Evolutionary conservation across 2,113 vertebrate genomes (phyloP).

Genomic region (Leucoraja erinaceus): DNA sequence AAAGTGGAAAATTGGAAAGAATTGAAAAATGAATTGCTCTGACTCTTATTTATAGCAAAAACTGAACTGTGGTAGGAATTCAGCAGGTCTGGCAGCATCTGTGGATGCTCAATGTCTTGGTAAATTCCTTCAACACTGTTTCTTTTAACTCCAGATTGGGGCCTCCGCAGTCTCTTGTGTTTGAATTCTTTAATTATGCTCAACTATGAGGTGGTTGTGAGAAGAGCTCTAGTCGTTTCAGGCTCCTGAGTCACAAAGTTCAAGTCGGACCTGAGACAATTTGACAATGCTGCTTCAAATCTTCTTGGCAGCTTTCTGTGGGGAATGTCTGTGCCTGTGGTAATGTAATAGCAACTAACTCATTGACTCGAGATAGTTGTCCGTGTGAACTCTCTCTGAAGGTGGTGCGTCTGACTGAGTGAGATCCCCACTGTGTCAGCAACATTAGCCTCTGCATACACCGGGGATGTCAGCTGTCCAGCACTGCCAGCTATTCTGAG

Average conservation of each 20-base stretch:
- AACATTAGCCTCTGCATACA: background rate
- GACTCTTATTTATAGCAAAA: background rate
- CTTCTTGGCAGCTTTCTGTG: background rate
- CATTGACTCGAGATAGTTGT: background rate
- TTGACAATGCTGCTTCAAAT: conserved; percentile 24
- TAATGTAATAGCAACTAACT: background rate
- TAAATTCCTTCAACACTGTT: too few relatives aligned
- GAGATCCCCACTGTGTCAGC: background rate
- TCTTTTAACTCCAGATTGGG: too few relatives aligned
- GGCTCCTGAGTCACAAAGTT: background rate
- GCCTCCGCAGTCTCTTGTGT: too few relatives aligned
- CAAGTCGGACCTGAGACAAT: background rate
- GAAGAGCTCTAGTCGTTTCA: background rate
- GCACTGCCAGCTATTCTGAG: background rate
- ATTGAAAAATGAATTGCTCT: background rate
- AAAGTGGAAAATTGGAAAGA: background rate
- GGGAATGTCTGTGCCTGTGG: background rate
- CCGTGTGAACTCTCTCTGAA: background rate
- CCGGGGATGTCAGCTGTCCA: background rate
- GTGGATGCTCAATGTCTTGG: too few relatives aligned
- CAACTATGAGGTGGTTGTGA: background rate
- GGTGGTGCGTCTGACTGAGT: background rate
- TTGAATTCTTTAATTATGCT: background rate
- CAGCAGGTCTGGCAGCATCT: too few relatives aligned
- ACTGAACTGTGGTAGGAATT: too few relatives aligned